phyloP scores from a whole-genome alignment of 2,113 vertebrate species.

The Antechinus stuartii region DNA sequence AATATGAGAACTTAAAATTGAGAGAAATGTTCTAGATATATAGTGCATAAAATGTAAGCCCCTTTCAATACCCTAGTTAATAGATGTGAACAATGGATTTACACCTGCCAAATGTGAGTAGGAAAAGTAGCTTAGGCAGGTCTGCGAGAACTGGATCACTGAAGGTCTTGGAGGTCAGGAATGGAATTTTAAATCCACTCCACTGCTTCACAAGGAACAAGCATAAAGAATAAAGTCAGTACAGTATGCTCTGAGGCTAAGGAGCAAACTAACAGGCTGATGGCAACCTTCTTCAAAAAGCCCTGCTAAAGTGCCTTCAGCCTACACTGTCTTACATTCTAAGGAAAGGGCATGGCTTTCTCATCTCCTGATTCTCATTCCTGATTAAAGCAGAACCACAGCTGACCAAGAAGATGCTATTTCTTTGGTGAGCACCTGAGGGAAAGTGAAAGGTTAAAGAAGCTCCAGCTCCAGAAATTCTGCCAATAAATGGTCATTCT shows the following conservation, averaged over 20 bases:
- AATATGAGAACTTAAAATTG: not conserved
- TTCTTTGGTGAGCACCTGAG: not conserved
- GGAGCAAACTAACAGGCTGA: conserved; percentile 51
- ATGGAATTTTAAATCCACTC: conserved; percentile 63
- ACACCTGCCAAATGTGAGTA: not conserved
- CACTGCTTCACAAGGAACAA: conserved; percentile 27
- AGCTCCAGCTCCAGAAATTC: conserved; percentile 18
- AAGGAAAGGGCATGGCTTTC: not conserved
- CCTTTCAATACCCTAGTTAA: conserved; percentile 33
- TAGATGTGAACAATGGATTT: conserved; percentile 9
- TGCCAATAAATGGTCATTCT: not conserved
- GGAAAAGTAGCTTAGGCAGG: not conserved
- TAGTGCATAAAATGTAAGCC: conserved; percentile 37
- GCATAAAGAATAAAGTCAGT: conserved; percentile 39
- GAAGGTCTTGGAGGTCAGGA: conserved; percentile 61
- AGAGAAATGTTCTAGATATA: conserved; percentile 35
- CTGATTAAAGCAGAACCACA: conserved; percentile 40
- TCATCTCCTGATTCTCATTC: conserved; percentile 9
- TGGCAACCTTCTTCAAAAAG: conserved; percentile 28
- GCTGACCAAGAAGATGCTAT: not conserved
- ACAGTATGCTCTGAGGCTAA: not conserved
- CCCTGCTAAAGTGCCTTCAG: rapidly evolving
- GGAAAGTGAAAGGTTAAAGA: conserved; percentile 43
- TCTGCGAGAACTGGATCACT: conserved; percentile 2
- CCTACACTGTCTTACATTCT: not conserved